Evolutionary conservation across 1,140 invertebrate genomes (phyloP).

Genomic region (Panagrolaimus sp.): DNA sequence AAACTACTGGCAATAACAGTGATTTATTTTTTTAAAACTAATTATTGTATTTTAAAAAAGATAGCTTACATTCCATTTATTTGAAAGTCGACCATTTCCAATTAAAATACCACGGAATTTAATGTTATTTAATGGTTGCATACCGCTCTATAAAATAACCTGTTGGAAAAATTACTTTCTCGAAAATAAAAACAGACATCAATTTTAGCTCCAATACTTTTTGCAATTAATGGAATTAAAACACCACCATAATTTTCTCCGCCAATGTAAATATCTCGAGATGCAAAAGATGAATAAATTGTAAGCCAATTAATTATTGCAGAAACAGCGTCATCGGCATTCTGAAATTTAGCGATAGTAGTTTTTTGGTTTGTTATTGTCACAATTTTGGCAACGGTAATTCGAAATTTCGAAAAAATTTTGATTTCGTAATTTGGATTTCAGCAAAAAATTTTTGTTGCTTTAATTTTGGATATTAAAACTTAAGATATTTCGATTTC

Average conservation of each 20-base stretch:
- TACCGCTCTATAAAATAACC: background rate
- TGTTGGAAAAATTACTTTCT: background rate
- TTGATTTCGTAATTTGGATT: no score
- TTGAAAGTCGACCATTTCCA: constrained; percentile 60
- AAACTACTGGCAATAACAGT: no score
- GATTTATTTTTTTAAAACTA: no score
- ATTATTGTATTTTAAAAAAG: constrained; percentile 25
- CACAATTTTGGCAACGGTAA: constrained; percentile 10
- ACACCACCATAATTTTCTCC: constrained; percentile 60
- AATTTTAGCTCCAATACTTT: background rate
- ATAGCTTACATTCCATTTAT: background rate
- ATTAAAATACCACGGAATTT: constrained; percentile 61
- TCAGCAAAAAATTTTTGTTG: no score
- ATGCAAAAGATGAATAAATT: constrained; percentile 61
- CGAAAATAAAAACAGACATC: background rate
- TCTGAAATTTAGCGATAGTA: constrained; percentile 12
- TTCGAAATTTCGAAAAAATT: no score
- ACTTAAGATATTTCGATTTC: no score
- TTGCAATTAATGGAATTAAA: constrained; percentile 48
- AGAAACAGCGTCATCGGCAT: constrained; percentile 57
- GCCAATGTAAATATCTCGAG: constrained; percentile 59
- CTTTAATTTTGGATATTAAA: no score
- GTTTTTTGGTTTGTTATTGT: no score
- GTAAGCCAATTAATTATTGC: constrained; percentile 61
- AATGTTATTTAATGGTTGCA: constrained; percentile 17